Conservation (phyloP, 92 coral and sea anemone species). For the Zoanthus sociatus region DNA sequence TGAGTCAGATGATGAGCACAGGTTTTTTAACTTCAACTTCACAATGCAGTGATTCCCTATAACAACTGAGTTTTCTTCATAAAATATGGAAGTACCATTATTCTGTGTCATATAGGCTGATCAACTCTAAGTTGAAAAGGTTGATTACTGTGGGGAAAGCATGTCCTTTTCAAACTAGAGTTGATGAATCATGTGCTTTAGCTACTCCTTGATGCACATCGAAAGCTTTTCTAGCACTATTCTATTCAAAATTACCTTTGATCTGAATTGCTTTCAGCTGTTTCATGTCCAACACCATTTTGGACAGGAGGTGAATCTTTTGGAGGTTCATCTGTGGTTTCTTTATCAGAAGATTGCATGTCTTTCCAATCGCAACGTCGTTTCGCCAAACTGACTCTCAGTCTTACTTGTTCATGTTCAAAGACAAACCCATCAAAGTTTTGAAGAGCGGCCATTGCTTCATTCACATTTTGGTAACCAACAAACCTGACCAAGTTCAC, state of each 20-base stretch:
- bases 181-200: too few relatives aligned
- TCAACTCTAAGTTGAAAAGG: not conserved
- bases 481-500: conserved; percentile 15
- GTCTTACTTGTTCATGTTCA: conserved; percentile 23
- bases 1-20: too few relatives aligned
- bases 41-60: too few relatives aligned
- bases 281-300: not conserved
- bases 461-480: conserved; percentile 27
- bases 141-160: too few relatives aligned
- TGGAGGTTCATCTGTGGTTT: not conserved
- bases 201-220: too few relatives aligned
- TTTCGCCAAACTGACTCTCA: conserved; percentile 33
- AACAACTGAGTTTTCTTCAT: too few relatives aligned
- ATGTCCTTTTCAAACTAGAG: too few relatives aligned
- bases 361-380: not conserved
- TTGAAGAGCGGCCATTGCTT: conserved; percentile 29
- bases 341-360: not conserved
- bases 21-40: too few relatives aligned
- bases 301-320: not conserved
- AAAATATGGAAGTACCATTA: too few relatives aligned
- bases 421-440: conserved; percentile 39
- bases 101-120: too few relatives aligned
- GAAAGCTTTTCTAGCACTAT: too few relatives aligned
- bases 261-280: conserved; percentile 10
- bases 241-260: not conserved